Percentiles rank a stretch among this genome's conserved stretches.
phyloP scores from a whole-genome alignment of 2,797 vertebrate genomes.

The Sebastes miniatus region DNA sequence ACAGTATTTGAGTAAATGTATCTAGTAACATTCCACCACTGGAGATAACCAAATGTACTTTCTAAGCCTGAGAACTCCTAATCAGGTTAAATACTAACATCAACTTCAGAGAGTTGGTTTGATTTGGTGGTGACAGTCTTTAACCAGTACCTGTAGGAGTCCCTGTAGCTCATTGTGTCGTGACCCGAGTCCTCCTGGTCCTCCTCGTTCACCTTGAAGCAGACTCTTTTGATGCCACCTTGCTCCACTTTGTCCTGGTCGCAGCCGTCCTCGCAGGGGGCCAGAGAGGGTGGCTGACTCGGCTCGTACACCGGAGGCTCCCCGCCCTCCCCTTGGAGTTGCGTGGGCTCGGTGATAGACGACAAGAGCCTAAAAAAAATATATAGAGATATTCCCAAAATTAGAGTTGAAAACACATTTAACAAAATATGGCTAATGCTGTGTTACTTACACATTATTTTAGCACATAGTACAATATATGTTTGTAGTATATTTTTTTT shows the following conservation, averaged over 20 bases:
- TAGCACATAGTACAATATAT: neutral
- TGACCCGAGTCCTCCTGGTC: conserved; percentile 99
- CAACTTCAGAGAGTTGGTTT: neutral
- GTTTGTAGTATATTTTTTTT: neutral
- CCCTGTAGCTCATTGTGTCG: conserved; percentile 98
- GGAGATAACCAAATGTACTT: neutral
- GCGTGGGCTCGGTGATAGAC: conserved; percentile 93
- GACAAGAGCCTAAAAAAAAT: conserved; percentile 71
- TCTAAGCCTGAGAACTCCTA: neutral
- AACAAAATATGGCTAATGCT: neutral
- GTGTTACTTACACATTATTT: neutral
- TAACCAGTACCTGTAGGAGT: conserved; percentile 92
- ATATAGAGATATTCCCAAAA: neutral
- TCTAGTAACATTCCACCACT: neutral
- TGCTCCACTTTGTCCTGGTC: conserved; percentile 91
- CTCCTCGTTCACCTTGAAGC: conserved; percentile 97
- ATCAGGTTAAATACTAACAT: neutral
- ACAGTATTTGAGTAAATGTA: too few relatives aligned
- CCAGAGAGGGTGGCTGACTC: conserved; percentile 80
- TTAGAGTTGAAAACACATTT: neutral
- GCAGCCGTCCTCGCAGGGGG: conserved; percentile 82
- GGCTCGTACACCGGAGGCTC: conserved; percentile 85
- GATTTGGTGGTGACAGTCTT: neutral
- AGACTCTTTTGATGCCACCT: conserved; percentile 92
- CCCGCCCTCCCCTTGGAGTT: conserved; percentile 73